Percentiles rank a stretch among this genome's conserved stretches.
These are phyloP conservation scores for Manis crassicaudata DNA, from an alignment of 2,797 vertebrate species.

Conservation along the genomic window DNA sequence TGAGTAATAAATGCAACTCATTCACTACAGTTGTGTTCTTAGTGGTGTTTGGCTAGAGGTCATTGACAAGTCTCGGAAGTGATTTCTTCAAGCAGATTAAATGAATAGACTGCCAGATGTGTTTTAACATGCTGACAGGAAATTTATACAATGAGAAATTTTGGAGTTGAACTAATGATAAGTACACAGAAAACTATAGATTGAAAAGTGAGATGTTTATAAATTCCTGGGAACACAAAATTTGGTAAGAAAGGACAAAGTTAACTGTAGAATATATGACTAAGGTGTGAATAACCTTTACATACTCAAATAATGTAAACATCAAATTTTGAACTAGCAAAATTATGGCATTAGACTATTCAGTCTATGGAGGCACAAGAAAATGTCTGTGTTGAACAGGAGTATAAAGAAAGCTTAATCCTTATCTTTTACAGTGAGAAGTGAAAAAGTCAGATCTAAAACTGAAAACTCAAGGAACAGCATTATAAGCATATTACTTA, in stretches of 20 bases:
- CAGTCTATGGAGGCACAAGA: neutral
- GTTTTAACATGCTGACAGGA: neutral
- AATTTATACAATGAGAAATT: neutral
- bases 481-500: neutral
- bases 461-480: neutral
- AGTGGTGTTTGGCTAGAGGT: neutral
- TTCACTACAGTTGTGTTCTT: neutral
- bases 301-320: neutral
- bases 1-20: neutral
- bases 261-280: neutral
- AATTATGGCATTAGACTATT: neutral
- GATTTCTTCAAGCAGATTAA: slow-evolving; percentile 12
- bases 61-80: neutral
- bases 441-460: neutral
- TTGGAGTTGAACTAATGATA: neutral
- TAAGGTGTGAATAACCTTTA: neutral
- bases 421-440: neutral
- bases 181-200: neutral
- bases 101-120: neutral
- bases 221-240: neutral
- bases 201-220: neutral
- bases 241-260: neutral
- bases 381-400: neutral
- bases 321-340: neutral
- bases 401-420: neutral